These are phyloP conservation scores for Ormyrus labotus DNA, from an alignment of 2,888 invertebrate species.

Conservation along the genomic window DNA sequence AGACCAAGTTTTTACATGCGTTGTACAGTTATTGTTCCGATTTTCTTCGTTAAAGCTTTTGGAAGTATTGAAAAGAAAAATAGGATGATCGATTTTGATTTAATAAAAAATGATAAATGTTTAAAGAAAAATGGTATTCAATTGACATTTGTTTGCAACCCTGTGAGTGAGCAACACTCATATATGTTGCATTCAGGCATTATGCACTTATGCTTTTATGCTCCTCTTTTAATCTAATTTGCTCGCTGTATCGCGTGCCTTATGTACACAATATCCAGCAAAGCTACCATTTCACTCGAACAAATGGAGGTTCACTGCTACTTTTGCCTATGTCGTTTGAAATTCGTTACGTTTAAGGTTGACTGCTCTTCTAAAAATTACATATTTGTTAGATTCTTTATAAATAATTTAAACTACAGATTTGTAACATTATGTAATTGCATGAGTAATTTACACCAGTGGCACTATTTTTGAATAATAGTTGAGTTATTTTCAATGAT, in stretches of 20 bases:
- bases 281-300: constrained; percentile 22
- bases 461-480: neutral
- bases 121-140: constrained; percentile 19
- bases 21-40: too few relatives aligned
- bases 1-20: too few relatives aligned
- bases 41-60: too few relatives aligned
- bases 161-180: constrained; percentile 15
- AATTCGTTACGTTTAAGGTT: neutral
- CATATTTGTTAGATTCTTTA: neutral
- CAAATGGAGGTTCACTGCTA: constrained; percentile 2
- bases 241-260: constrained; percentile 30
- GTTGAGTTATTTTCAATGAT: neutral
- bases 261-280: constrained; percentile 59
- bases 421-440: neutral
- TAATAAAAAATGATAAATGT: too few relatives aligned
- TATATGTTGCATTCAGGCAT: constrained; percentile 44
- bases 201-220: constrained; percentile 8
- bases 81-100: too few relatives aligned
- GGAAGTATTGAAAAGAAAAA: too few relatives aligned
- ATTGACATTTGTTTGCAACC: constrained; percentile 32
- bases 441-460: neutral
- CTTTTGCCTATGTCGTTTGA: neutral
- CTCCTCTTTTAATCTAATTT: neutral
- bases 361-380: constrained; percentile 8
- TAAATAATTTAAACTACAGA: neutral